Base-by-base conservation (phyloP, 2,888 invertebrate genomes). In the Erebia aethiops region DNA sequence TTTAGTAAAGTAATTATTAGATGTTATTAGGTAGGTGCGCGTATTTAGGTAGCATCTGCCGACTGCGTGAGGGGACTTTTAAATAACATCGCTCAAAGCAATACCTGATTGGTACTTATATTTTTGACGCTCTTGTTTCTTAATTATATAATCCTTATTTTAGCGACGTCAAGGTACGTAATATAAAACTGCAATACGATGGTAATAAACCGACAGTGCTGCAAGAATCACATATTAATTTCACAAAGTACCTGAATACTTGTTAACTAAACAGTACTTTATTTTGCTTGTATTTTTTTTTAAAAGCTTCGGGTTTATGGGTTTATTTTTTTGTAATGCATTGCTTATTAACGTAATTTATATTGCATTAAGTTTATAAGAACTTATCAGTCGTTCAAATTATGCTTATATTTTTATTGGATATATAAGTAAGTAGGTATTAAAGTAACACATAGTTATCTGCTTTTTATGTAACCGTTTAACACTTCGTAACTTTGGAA, bases 351-450 rank as follows among this genome's bases (percentile, higher is more conserved):
- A 26, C 46, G 21, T 56, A 18, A 56, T 26, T 26, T 3, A 26
- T 57, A 46, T 66, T 57, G 57, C 46, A 57, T 57, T 46, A 57
- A 43, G 21, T 57, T 66, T 46, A 21, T 10, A 57, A 57, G 10
- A 13, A 1, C 43, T 54, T 41, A 14, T 66, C 43, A 66, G 54
- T 11, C 2, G 56, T 1, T 56, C 56, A 43, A 66, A 66, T 56
- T 43, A 43, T 4, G 65, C 18, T 66, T 41, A 3, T 26, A n/a
- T 41, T 54, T 56, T 18, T 51, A 26, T 51, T 26, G n/a, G 18
- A 10, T 0, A n/a, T n/a, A n/a, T 26, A 26, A 26, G 26, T 26
- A 26, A n/a, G n/a, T n/a, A n/a, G n/a, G n/a, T 61, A 46, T 16
- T 10, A n/a, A 57, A 57, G 21, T 21, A 21, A 60, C 21, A 43